These are phyloP conservation scores for Cyprinodon variegatus DNA, from an alignment of 2,113 vertebrate species.

Conservation along the genomic window DNA sequence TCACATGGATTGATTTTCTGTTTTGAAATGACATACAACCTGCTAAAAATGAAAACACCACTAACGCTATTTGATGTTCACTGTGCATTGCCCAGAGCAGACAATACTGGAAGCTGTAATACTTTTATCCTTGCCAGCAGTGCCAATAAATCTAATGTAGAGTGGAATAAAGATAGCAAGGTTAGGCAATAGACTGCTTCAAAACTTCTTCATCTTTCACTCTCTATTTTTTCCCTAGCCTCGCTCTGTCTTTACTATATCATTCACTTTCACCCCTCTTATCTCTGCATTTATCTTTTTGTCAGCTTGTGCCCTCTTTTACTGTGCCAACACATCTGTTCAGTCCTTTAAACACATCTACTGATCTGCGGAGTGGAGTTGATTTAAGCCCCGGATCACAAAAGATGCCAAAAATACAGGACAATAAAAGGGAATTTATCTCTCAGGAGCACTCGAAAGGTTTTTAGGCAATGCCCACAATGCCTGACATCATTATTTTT, in stretches of 20 bases:
- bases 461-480: conserved; percentile 57
- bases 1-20: conserved; percentile 40
- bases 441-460: conserved; percentile 50
- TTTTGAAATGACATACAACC: conserved; percentile 28
- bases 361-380: conserved; percentile 49
- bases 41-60: conserved; percentile 29
- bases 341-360: conserved; percentile 26
- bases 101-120: conserved; percentile 25
- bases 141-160: conserved; percentile 45
- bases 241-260: conserved; percentile 54
- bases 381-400: conserved; percentile 54
- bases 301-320: conserved; percentile 53
- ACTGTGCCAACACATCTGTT: conserved; percentile 45
- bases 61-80: conserved; percentile 20
- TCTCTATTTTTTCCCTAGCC: conserved; percentile 36
- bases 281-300: conserved; percentile 65
- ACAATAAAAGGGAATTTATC: conserved; percentile 65
- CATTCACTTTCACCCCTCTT: conserved; percentile 48
- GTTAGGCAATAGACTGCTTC: conserved; percentile 47
- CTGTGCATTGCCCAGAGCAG: conserved; percentile 9
- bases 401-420: conserved; percentile 50
- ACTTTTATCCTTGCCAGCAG: conserved; percentile 41
- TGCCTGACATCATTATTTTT: conserved; percentile 59
- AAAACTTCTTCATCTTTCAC: conserved; percentile 41
- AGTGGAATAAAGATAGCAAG: conserved; percentile 62